Evolutionary conservation across 2,888 invertebrate species (phyloP).

Genomic region (Brachylomia viminalis): DNA sequence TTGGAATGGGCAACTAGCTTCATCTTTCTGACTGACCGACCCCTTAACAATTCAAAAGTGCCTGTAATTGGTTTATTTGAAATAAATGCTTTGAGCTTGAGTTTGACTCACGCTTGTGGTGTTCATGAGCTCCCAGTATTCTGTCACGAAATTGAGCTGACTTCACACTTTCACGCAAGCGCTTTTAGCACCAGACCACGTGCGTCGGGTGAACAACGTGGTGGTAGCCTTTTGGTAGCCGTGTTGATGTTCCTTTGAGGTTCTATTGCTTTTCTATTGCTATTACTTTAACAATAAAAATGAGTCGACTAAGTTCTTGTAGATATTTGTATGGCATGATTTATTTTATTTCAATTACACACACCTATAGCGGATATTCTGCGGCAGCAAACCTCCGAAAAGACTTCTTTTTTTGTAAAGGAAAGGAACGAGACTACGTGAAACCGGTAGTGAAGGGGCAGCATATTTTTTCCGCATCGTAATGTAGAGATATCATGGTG

Average conservation of each 20-base stretch:
- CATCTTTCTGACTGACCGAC: too few species aligned
- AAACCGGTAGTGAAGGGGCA: not conserved
- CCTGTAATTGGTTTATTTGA: too few species aligned
- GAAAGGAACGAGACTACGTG: not conserved
- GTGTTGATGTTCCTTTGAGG: not conserved
- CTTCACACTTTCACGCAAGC: conserved; percentile 13
- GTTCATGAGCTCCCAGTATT: conserved; percentile 10
- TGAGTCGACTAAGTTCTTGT: not conserved
- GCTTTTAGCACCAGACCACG: not conserved
- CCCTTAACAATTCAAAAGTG: too few species aligned
- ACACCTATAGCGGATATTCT: not conserved
- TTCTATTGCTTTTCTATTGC: not conserved
- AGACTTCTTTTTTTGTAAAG: not conserved
- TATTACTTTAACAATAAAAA: not conserved
- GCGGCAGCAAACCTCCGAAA: not conserved
- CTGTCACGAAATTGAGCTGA: not conserved
- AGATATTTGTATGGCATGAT: not conserved
- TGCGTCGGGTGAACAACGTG: not conserved
- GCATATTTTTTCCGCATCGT: not conserved
- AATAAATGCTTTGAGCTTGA: too few species aligned
- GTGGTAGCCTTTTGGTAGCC: not conserved
- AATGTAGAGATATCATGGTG: not conserved
- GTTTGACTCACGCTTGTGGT: not conserved
- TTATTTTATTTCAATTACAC: not conserved
- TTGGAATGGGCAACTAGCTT: too few species aligned